Base-by-base conservation (phyloP, 2,797 vertebrate genomes). In the Ciconia nigra region DNA sequence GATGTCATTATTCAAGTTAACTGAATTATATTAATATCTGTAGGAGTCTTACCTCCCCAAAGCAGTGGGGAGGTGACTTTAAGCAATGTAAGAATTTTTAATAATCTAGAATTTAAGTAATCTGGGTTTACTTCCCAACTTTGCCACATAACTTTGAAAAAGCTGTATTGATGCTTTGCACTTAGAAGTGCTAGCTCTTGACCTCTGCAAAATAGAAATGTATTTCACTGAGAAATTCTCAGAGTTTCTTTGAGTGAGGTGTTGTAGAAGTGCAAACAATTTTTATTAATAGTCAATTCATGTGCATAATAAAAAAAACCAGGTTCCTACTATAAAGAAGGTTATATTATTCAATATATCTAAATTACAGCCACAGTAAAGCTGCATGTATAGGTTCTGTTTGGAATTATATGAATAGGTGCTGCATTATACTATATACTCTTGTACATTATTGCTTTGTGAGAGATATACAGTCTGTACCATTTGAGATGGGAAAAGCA, bases 261-360 rank as follows among this genome's bases (percentile, higher is more conserved):
- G 41, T 46, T 74, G 20, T 15, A 0, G 85, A 95, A 95, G 58
- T 63, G 44, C 59, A 90, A 97, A 89, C 52, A 55, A n/a, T 90
- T 97, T 97, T 93, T 95, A 96, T 95, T 96, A 94, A 95, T 72
- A 96, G 77, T 87, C 86, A 92, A 52, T 96, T 95, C 86, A 96
- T 95, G 66, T 94, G 57, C 78, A 73, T 95, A 89, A 89, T 91
- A 89, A 97, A 96, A 93, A 92, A 96, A 88, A 74, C 73, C 79
- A 88, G 73, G 63, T 83, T 89, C 41, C 51, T 33, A 76, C 87
- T 87, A 79, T 96, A 95, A 96, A 94, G 79, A 66, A 87, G 18
- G 67, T 93, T 96, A 71, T 95, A 91, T 95, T 97, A 71, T 90
- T 85, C 94, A 93, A 85, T 96, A 95, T 93, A 95, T 97, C 93